phyloP scores from a whole-genome alignment of 2,797 vertebrate species.

The Geotrypetes seraphini region DNA sequence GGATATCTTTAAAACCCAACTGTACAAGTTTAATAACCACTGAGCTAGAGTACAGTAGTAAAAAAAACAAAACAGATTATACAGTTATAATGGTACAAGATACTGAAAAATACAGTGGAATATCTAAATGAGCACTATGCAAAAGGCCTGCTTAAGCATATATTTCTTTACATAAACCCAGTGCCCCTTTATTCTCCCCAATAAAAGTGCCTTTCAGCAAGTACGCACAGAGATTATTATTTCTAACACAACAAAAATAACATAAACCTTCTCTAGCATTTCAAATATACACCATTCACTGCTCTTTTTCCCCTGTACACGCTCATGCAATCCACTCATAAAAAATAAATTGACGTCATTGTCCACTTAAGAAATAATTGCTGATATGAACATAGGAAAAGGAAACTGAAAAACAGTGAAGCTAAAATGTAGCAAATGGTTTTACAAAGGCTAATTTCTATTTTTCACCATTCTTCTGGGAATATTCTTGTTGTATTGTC shows the following conservation, averaged over 20 bases:
- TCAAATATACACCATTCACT: conserved; percentile 45
- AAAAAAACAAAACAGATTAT: conserved; percentile 43
- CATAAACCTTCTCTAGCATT: conserved; percentile 32
- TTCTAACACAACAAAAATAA: conserved; percentile 29
- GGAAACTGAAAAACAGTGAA: too few relatives aligned
- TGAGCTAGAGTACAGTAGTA: conserved; percentile 24
- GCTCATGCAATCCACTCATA: conserved; percentile 36
- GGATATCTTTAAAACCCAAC: too few relatives aligned
- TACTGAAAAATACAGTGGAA: conserved; percentile 30
- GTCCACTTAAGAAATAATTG: conserved; percentile 33
- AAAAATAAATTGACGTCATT: conserved; percentile 55
- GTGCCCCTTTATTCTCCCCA: too few relatives aligned
- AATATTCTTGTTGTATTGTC: too few relatives aligned
- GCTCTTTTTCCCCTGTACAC: conserved; percentile 39
- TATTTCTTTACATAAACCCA: conserved; percentile 47
- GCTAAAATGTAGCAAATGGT: too few relatives aligned
- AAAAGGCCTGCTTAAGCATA: conserved; percentile 89
- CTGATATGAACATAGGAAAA: conserved; percentile 49
- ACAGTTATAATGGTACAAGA: conserved; percentile 41
- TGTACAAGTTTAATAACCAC: too few relatives aligned
- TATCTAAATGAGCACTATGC: conserved; percentile 57
- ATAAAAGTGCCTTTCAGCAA: conserved; percentile 51
- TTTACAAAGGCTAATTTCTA: too few relatives aligned
- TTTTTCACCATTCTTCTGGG: too few relatives aligned
- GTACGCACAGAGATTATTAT: conserved; percentile 46